Conservation (phyloP, 2,113 vertebrate species). For the Odontophorus gujanensis region DNA sequence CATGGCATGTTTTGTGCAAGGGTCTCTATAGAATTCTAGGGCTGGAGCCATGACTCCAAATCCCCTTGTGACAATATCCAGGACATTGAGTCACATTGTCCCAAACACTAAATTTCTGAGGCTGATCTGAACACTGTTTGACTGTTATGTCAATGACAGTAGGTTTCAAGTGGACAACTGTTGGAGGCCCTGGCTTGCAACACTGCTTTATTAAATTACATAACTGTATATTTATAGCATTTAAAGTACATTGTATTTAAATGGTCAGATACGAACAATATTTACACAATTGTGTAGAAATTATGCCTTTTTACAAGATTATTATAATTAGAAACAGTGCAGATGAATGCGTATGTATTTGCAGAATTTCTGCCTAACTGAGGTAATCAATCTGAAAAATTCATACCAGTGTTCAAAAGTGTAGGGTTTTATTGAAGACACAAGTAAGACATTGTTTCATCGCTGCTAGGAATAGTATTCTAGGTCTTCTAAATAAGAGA, state of each 20-base stretch:
- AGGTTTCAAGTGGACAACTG: not conserved
- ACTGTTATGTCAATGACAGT: not conserved
- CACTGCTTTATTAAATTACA: not conserved
- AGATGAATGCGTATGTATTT: not conserved
- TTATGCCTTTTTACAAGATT: not conserved
- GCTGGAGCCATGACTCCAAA: not conserved
- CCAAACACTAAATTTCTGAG: not conserved
- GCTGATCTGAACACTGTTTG: not conserved
- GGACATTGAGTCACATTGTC: not conserved
- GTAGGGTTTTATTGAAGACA: not conserved
- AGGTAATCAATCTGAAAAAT: not conserved
- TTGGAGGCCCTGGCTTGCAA: not conserved
- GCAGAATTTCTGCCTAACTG: rapidly evolving
- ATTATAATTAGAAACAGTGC: not conserved
- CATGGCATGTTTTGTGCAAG: rapidly evolving
- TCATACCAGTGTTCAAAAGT: not conserved
- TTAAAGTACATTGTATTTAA: not conserved
- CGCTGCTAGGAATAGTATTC: not conserved
- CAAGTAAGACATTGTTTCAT: not conserved
- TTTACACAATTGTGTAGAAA: not conserved
- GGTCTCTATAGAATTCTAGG: not conserved
- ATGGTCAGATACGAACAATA: not conserved
- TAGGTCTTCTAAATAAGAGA: not conserved
- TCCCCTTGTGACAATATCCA: not conserved
- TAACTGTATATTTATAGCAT: not conserved